A percentile compares a stretch with the other conserved stretches of the same genome.
Conservation (phyloP, 2,888 invertebrate genomes). For the Andrena fulva region DNA sequence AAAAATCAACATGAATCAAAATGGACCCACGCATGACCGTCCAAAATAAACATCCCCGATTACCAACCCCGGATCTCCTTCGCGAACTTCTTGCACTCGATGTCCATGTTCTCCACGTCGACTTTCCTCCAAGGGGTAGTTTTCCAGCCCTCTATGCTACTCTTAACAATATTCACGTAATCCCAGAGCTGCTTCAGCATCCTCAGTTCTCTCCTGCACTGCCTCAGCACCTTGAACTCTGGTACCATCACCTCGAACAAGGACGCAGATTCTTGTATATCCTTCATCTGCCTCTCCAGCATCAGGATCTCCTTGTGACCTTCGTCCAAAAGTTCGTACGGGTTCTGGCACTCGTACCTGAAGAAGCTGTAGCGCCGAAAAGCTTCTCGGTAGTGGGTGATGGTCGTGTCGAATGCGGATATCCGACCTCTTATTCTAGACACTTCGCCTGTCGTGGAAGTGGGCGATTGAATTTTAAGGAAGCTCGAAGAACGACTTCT, state of each 20-base stretch:
- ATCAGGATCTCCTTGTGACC: conserved; percentile 92
- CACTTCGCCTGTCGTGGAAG: conserved; percentile 89
- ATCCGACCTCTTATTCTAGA: conserved; percentile 95
- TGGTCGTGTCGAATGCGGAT: conserved; percentile 92
- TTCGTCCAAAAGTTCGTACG: conserved; percentile 91
- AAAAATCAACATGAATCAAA: not conserved
- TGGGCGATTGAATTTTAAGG: not conserved
- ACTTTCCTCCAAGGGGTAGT: conserved; percentile 98
- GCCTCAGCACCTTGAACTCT: conserved; percentile 96
- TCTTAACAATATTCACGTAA: conserved; percentile 95
- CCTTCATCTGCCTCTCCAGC: conserved; percentile 94
- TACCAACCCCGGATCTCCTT: conserved; percentile 92
- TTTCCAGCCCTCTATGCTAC: conserved; percentile 98
- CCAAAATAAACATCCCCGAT: not conserved
- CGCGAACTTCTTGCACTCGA: conserved; percentile 98
- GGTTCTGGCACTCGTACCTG: conserved; percentile 90
- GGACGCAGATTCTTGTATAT: conserved; percentile 95
- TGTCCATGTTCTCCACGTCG: conserved; percentile 99
- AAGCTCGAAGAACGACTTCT: not conserved
- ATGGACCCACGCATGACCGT: not conserved
- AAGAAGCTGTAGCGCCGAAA: conserved; percentile 93
- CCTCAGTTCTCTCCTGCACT: conserved; percentile 95
- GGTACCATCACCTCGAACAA: conserved; percentile 98
- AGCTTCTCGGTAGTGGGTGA: conserved; percentile 94
- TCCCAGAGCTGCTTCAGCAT: conserved; percentile 98